Base-by-base conservation (phyloP, 2,888 invertebrate genomes). In the Parnassius smintheus region DNA sequence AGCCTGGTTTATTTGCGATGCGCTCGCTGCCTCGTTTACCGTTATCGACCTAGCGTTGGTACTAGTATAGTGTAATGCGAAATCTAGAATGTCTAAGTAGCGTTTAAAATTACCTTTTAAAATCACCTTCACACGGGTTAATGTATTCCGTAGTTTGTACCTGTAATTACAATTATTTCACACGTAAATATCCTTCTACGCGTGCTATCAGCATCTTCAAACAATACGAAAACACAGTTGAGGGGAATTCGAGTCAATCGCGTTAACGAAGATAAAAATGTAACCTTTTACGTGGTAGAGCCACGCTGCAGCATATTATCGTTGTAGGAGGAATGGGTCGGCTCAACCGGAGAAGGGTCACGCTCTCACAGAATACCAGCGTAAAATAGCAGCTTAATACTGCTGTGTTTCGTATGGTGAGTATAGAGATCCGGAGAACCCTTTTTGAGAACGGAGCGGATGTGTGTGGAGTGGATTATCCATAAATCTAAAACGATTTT, bases 21-120 rank as follows among this genome's bases (percentile, higher is more conserved):
- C 88, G 78, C 75, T 79, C 75, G 73, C 68, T 49, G 77, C 81
- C 76, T 49, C 49, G 72, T 76, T 71, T 86, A 82, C 90, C 86
- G 90, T 91, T 90, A 88, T 64, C 79, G 85, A 83, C 85, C 85
- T 81, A 78, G 75, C 82, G 75, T 71, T 74, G 72, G 71, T 67
- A 68, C 69, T 69, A 67, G 68, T 71, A 70, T 68, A 67, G 66
- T 68, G 69, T 69, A 73, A 72, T 70, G 69, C 68, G 62, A 68
- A 70, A 66, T 53, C 64, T 61, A 56, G 68, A 66, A 63, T 66
- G 51, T 35, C 45, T 50, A 53, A 12, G 49, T 13, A 13, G 12
- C 41, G 10, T n/a, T 51, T 22, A 9, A 4, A 2, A 56, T 57
- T 57, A 42, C 51, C 18, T 18, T n/a, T 51, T 22, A 9, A 4